phyloP scores from a whole-genome alignment of 2,113 vertebrate genomes.

The Hydrolagus affinis region DNA sequence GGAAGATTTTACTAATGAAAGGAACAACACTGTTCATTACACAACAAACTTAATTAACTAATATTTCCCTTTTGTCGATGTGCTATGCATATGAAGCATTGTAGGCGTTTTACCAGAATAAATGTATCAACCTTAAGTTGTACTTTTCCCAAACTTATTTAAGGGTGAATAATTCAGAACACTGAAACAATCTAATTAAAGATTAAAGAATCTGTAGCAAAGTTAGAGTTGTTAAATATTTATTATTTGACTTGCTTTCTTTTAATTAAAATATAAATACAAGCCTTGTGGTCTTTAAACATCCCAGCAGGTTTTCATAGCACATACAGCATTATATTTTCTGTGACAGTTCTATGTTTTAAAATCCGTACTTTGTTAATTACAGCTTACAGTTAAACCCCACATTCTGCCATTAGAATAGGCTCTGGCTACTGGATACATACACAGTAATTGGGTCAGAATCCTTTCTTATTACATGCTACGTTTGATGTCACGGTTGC shows the following conservation, averaged over 20 bases:
- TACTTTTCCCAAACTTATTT: too few species aligned
- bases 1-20: slow-evolving; percentile 10
- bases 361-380: not conserved
- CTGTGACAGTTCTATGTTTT: not conserved
- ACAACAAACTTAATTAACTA: slow-evolving; percentile 1
- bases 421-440: not conserved
- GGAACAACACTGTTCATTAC: not conserved
- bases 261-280: not conserved
- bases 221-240: not conserved
- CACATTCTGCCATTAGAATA: slow-evolving; percentile 17
- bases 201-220: too few species aligned
- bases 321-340: not conserved
- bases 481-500: slow-evolving; percentile 20
- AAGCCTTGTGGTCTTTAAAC: not conserved
- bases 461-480: not conserved
- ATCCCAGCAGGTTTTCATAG: not conserved
- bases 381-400: not conserved
- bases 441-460: slow-evolving; percentile 18
- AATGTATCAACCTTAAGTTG: too few species aligned
- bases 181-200: not conserved
- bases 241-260: not conserved
- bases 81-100: not conserved
- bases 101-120: not conserved
- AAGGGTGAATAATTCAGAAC: not conserved
- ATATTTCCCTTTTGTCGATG: not conserved